These are phyloP conservation scores for Aurelia sp. DNA, from an alignment of 30 jellyfish, hydroid and myxozoan species.

Conservation along the genomic window DNA sequence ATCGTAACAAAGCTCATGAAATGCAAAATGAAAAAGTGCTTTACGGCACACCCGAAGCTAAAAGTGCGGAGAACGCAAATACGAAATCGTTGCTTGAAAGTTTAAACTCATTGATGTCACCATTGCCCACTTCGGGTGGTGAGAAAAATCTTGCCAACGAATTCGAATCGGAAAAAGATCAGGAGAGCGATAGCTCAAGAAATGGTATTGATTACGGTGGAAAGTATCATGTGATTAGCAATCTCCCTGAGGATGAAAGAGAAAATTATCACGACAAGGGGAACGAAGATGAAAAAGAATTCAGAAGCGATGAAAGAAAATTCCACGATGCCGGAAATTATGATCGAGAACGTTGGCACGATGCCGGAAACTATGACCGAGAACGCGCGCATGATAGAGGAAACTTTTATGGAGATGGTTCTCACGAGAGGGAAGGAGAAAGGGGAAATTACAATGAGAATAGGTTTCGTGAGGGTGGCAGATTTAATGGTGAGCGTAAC, in stretches of 20 bases:
- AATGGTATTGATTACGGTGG: constrained; percentile 59
- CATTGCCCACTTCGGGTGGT: constrained; percentile 20
- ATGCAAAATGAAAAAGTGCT: constrained; percentile 26
- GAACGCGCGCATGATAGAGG: background rate
- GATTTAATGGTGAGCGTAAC: too few species aligned
- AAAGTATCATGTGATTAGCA: constrained; percentile 22
- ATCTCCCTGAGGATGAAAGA: constrained; percentile 15
- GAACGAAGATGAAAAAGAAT: constrained; percentile 20
- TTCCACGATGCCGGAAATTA: background rate
- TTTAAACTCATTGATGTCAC: constrained; percentile 78
- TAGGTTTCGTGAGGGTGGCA: too few species aligned
- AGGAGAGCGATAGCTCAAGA: background rate
- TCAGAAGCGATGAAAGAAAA: constrained; percentile 11
- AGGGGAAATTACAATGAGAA: too few species aligned
- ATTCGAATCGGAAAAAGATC: background rate
- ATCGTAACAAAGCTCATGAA: constrained; percentile 27
- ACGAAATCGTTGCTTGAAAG: constrained; percentile 74
- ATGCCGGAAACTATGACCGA: background rate
- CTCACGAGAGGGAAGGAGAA: background rate
- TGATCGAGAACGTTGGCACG: background rate
- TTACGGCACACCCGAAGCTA: constrained; percentile 71
- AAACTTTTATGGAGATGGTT: background rate
- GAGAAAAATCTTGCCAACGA: constrained; percentile 3
- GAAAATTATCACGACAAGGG: constrained; percentile 15
- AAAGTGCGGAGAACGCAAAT: constrained; percentile 68